Conservation (phyloP, 2,113 vertebrate genomes). For the Heloderma charlesbogerti region DNA sequence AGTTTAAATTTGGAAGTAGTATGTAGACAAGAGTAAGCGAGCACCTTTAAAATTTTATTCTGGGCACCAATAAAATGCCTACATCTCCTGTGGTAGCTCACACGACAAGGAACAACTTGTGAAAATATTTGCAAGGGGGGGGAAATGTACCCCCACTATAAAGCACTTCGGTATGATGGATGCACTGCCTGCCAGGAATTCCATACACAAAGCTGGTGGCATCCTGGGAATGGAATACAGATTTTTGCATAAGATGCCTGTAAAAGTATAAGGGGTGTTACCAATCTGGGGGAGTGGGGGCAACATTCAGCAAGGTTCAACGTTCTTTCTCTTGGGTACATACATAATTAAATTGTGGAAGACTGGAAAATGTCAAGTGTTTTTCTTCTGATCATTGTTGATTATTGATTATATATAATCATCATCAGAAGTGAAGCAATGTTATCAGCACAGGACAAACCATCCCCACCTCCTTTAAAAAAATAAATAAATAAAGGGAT, state of each 20-base stretch:
- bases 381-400: no score
- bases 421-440: no score
- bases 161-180: not conserved
- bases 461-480: not conserved
- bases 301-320: not conserved
- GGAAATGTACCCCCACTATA: not conserved
- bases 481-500: not conserved
- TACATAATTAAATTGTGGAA: not conserved
- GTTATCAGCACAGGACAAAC: no score
- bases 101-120: not conserved
- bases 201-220: not conserved
- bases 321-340: not conserved
- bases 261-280: not conserved
- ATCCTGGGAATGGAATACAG: constrained; percentile 3
- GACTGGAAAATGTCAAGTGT: not conserved
- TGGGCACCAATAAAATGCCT: not conserved
- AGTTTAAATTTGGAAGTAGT: not conserved
- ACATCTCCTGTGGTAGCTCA: not conserved
- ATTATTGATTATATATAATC: no score
- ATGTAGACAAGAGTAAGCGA: fast-evolving
- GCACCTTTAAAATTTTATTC: constrained; percentile 23
- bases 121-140: not conserved
- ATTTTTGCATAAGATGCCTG: not conserved
- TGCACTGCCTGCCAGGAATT: not conserved
- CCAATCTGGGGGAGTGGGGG: not conserved